Base-by-base conservation (phyloP, 1,140 invertebrate genomes). In the Tetramorium parvispinum region DNA sequence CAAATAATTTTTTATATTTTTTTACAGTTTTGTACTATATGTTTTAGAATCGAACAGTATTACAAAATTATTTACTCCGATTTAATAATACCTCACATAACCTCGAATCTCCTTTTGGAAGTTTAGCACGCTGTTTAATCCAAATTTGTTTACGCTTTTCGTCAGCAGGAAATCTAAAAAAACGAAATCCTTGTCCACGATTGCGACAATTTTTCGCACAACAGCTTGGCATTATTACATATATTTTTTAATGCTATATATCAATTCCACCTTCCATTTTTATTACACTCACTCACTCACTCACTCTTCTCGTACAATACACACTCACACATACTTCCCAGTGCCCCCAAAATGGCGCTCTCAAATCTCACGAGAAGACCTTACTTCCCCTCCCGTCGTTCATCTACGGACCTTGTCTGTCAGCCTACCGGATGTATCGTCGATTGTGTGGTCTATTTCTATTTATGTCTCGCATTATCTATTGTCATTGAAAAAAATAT, bases 41-140 rank as follows among this genome's bases (percentile, higher is more conserved):
- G 55, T 59, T 59, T 59, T 59, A 27, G 3, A 59, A 59, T 59
- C 7, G 8, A 59, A 27, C 8, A 59, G 55, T 59, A 59, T 59
- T 59, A 59, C 4, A 32, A 59, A 59, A 27, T 59, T 59, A 59
- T 59, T 59, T 27, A 59, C 55, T 27, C 55, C 27, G 55, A 59
- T 59, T 59, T 10, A 24, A 24, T 59, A 63, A 63, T 63, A 63
- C 59, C 59, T 63, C 59, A 63, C 59, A 63, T 63, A 63, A 63
- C 16, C 59, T 63, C 16, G 59, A 27, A 32, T 63, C 16, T 32
- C 27, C 13, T 32, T 37, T 63, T 63, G 59, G 59, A 27, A 37
- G 0, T 63, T 16, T 27, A 63, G 1, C 59, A 63, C 27, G 37
- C 16, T 63, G 27, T 63, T 63, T 0, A 63, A 32, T 63, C 59